Conservation (phyloP, 1,140 invertebrate species). For the Hydropsyche tenuis region DNA sequence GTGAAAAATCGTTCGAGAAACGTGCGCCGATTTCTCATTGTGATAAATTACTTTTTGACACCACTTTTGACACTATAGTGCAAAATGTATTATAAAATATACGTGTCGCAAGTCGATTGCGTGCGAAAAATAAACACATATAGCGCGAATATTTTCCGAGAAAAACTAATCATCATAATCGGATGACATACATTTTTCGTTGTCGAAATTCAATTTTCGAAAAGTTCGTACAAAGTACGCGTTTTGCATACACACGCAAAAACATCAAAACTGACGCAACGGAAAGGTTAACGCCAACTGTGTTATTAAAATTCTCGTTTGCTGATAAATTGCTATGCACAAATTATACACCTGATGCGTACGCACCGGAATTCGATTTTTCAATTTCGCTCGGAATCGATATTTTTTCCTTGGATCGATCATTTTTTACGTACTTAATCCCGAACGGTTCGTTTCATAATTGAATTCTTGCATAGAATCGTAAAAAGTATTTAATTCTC, state of each 20-base stretch:
- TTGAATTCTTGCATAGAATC: slow-evolving; percentile 23
- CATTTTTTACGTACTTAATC: no score
- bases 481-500: slow-evolving; percentile 27
- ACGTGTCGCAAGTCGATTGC: neutral
- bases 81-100: neutral
- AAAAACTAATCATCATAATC: slow-evolving; percentile 10
- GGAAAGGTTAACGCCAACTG: slow-evolving; percentile 9
- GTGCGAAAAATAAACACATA: slow-evolving; percentile 20
- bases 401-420: no score
- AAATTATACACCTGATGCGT: slow-evolving; percentile 1
- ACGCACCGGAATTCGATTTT: neutral
- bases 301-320: slow-evolving; percentile 19
- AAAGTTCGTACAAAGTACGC: neutral
- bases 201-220: neutral
- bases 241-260: neutral
- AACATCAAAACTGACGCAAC: neutral
- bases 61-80: neutral
- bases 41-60: slow-evolving; percentile 24
- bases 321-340: neutral
- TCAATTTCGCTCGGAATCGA: no score
- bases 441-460: slow-evolving; percentile 2
- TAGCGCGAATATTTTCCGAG: neutral
- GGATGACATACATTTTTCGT: neutral
- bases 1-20: neutral
- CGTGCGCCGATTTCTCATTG: slow-evolving; percentile 5